Base-by-base conservation (phyloP, 2,797 vertebrate genomes). In the Tinamus major region DNA sequence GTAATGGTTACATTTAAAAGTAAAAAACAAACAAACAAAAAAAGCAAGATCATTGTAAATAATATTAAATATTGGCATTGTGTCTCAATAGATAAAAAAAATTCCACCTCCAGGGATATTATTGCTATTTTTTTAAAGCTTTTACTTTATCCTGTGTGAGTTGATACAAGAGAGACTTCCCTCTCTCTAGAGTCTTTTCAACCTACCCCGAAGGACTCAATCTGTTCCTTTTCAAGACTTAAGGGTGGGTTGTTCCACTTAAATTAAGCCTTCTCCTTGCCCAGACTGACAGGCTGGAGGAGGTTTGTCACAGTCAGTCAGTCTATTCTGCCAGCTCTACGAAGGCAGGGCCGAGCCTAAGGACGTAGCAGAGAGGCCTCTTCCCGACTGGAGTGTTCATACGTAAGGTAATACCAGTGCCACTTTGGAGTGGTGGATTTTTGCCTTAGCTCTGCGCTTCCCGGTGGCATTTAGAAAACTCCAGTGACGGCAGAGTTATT, bases 41-140 rank as follows among this genome's bases (percentile, higher is more conserved):
- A 94, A 94, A 65, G 75, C 82, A 94, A 79, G 67, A 67, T 67
- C 89, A 39, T 76, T 76, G 63, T 56, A 95, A 91, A 91, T 81
- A 88, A 91, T 85, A 93, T 81, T 53, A 91, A 88, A 4, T 84
- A 86, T 29, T 84, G 79, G 90, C 89, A 91, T 11, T 42, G 13
- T 65, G 76, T 59, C 51, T 87, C 70, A 49, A 49, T 2, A 84
- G 87, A 79, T 74, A 84, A 0, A 70, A 89, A 85, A 92, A 68
- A 42, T 19, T 86, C 59, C 51, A 72, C 61, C 35, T 61, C n/a
- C 53, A 92, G 67, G 6, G 42, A 15, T n/a, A 53, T 39, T 61
- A 44, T 13, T 48, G 9, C 56, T 76, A 0, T 9, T 55, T 83
- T 24, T 91, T 61, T 35, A 70, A 78, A 72, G 24, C 10, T 76